Evolutionary conservation across 2,888 invertebrate species (phyloP).

Genomic region (Trissonchulus latispiculum): DNA sequence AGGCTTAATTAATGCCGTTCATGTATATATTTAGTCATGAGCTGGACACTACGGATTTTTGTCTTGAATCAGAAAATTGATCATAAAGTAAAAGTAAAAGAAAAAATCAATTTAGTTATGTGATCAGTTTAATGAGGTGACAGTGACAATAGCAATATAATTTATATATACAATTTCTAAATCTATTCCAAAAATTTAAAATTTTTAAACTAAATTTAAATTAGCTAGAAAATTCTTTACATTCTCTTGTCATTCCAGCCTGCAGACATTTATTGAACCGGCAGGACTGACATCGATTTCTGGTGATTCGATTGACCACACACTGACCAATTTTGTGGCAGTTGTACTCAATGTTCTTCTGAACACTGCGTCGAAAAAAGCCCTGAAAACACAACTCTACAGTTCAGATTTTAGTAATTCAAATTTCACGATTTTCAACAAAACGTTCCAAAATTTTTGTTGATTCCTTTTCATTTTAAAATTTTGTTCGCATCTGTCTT

Average conservation of each 20-base stretch:
- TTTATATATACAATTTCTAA: neutral
- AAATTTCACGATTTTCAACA: too few species aligned
- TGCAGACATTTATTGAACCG: slow-evolving; percentile 33
- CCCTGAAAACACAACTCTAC: slow-evolving; percentile 32
- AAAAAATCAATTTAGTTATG: neutral
- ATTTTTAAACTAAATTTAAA: neutral
- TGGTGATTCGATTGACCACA: slow-evolving; percentile 28
- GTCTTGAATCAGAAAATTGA: too few species aligned
- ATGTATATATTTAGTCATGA: too few species aligned
- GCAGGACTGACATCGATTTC: slow-evolving; percentile 36
- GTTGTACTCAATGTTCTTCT: slow-evolving; percentile 28
- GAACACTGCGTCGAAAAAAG: slow-evolving; percentile 36
- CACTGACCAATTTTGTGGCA: slow-evolving; percentile 31
- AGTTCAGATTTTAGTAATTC: too few species aligned
- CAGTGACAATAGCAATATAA: neutral
- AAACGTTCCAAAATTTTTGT: too few species aligned
- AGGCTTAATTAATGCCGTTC: too few species aligned
- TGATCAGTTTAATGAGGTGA: too few species aligned
- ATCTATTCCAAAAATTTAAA: slow-evolving; percentile 13
- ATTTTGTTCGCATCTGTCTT: too few species aligned
- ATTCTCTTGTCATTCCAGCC: slow-evolving; percentile 28
- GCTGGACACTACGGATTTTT: too few species aligned
- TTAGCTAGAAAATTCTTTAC: slow-evolving; percentile 11
- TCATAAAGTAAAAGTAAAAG: too few species aligned
- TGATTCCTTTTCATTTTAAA: too few species aligned